Conservation (phyloP, 2,113 vertebrate species). For the Poeciliopsis turrubarensis region DNA sequence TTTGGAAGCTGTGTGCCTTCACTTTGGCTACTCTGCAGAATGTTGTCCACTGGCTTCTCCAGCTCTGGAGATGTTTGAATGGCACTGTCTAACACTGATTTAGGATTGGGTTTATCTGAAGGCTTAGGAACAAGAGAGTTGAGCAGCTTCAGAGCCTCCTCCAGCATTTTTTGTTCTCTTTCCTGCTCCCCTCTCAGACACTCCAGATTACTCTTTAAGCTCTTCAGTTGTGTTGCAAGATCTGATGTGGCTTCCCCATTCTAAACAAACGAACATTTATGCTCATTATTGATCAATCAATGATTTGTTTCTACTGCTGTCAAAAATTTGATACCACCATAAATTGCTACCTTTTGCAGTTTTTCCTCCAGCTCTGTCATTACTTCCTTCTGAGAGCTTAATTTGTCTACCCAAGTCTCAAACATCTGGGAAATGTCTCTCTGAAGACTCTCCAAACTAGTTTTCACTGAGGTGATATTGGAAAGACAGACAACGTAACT, state of each 20-base stretch:
- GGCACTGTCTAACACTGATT: slow-evolving; percentile 55
- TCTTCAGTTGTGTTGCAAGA: slow-evolving; percentile 61
- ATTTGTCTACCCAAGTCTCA: slow-evolving; percentile 61
- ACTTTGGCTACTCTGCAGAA: slow-evolving; percentile 35
- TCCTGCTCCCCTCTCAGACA: slow-evolving; percentile 66
- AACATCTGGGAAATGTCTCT: slow-evolving; percentile 65
- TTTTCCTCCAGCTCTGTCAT: slow-evolving; percentile 63
- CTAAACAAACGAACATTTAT: slow-evolving; percentile 49
- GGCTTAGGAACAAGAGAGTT: slow-evolving; percentile 52
- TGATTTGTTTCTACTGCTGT: background rate
- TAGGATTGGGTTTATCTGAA: slow-evolving; percentile 27
- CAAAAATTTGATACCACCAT: background rate
- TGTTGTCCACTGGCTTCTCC: slow-evolving; percentile 2
- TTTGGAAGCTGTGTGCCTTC: background rate
- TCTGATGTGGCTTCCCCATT: slow-evolving; percentile 50
- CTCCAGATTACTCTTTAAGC: slow-evolving; percentile 64
- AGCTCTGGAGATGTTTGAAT: slow-evolving; percentile 64
- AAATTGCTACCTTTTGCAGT: slow-evolving; percentile 62
- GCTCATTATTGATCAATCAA: slow-evolving; percentile 11
- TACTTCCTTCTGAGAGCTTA: slow-evolving; percentile 60
- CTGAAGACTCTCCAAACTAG: slow-evolving; percentile 58
- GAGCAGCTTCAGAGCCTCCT: slow-evolving; percentile 71
- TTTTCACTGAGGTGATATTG: slow-evolving; percentile 67
- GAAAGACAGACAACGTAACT: background rate
- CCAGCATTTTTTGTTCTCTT: slow-evolving; percentile 62